Evolutionary conservation across 2,113 vertebrate genomes (phyloP), one percentile per base, ranked within the genome.

Genomic region (Anas platyrhynchos): DNA sequence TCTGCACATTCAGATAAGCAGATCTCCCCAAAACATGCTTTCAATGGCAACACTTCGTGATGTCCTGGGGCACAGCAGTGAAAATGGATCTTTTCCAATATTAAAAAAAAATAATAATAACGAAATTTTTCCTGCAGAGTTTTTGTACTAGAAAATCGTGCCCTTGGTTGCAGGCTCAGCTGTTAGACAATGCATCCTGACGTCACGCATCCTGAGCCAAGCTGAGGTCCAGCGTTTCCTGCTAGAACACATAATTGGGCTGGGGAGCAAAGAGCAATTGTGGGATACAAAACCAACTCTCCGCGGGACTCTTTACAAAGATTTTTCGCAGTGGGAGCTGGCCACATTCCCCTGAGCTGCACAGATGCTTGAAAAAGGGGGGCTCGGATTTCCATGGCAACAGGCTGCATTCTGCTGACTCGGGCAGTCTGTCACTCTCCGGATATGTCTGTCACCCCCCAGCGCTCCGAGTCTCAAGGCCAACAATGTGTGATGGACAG

Each of bases 341-440:
- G 59, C 66, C 68, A 27, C 6, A 1, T 91, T 94, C 81, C 81
- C 80, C 48, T 58, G 67, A 94, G 75, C 83, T 55, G 65, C 91
- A 86, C 75, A 85, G 95, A 85, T 91, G 81, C 93, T 92, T 87
- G 76, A 61, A 89, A 89, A 95, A 69, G 61, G 91, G 91, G 55
- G 86, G 79, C 90, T 94, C 73, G 69, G 67, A 94, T 97, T 97
- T 96, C 97, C 96, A 97, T 96, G 94, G 94, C 96, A 97, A 97
- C 96, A 31, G 95, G 78, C 86, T 89, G 66, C 88, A 26, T 97
- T 96, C 90, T 96, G 94, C 91, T 86, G 75, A 93, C 89, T 96
- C 62, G 15, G 61, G 36, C 31, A 79, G 83, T 68, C 95, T 88
- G 90, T 66, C 84, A 22, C 91, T 96, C 85, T 96, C 75, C 26